Conservation (phyloP, 2,797 vertebrate species). For the Streptopelia turtur region DNA sequence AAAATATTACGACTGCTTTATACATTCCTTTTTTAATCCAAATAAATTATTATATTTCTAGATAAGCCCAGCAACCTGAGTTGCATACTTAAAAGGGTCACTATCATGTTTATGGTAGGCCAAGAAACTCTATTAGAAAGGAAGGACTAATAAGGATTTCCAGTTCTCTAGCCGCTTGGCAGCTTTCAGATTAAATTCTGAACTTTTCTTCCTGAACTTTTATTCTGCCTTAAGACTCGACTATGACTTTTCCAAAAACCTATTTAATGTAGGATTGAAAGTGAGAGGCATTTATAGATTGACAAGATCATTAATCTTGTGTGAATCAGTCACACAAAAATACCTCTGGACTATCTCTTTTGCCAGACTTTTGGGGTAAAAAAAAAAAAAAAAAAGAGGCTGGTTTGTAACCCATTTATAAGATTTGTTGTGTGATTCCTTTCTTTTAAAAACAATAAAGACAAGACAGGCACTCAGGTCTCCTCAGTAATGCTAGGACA, state of each 20-base stretch:
- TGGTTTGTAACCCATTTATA: not conserved
- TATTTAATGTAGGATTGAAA: not conserved
- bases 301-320: not conserved
- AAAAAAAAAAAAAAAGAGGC: not conserved
- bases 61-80: not conserved
- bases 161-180: not conserved
- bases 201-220: not conserved
- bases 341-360: not conserved
- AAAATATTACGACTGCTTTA: not conserved
- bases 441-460: not conserved
- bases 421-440: not conserved
- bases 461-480: not conserved
- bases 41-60: not conserved
- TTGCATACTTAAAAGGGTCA: not conserved
- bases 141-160: not conserved
- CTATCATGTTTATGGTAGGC: not conserved
- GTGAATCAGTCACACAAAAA: not conserved
- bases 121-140: not conserved
- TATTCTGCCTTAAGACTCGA: not conserved
- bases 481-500: not conserved
- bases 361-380: not conserved
- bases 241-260: not conserved
- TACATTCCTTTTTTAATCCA: not conserved
- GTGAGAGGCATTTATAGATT: not conserved
- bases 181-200: not conserved